Evolutionary conservation across 2,797 vertebrate genomes (phyloP).

Genomic region (Chloroceryle inda): DNA sequence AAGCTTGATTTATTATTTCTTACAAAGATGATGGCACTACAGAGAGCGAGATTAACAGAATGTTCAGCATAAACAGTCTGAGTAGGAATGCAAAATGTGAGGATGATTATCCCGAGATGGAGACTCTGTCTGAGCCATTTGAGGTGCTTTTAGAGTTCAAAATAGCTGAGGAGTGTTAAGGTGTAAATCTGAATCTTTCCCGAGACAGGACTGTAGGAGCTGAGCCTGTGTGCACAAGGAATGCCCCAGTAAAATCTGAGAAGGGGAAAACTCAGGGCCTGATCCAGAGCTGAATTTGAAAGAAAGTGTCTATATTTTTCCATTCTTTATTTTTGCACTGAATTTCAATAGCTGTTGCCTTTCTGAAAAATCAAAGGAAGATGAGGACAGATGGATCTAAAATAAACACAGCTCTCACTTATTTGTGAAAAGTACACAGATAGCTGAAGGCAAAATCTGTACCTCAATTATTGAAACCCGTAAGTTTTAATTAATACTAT

Average conservation of each 20-base stretch:
- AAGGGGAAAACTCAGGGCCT: background rate
- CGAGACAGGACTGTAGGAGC: background rate
- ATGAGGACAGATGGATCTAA: constrained; percentile 29
- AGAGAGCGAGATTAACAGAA: background rate
- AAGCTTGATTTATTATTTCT: background rate
- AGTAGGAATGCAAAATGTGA: background rate
- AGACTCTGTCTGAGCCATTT: constrained; percentile 37
- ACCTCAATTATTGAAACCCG: constrained; percentile 45
- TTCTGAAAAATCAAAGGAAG: constrained; percentile 30
- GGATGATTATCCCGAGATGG: background rate
- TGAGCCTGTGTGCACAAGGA: background rate
- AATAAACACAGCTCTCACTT: constrained; percentile 36
- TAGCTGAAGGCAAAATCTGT: constrained; percentile 57
- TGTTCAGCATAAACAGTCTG: background rate
- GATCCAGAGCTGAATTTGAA: constrained; percentile 31
- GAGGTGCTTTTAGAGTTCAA: background rate
- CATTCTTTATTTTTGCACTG: constrained; percentile 5
- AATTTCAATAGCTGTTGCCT: constrained; percentile 25
- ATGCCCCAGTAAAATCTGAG: constrained; percentile 12
- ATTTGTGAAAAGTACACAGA: constrained; percentile 35
- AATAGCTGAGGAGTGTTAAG: constrained; percentile 39
- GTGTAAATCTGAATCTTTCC: background rate
- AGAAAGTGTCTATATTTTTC: constrained; percentile 7
- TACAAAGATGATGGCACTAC: background rate
- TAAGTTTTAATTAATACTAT: constrained; percentile 46